These are phyloP conservation scores for Orthosia gracilis DNA, from an alignment of 2,888 invertebrate species.

Conservation along the genomic window DNA sequence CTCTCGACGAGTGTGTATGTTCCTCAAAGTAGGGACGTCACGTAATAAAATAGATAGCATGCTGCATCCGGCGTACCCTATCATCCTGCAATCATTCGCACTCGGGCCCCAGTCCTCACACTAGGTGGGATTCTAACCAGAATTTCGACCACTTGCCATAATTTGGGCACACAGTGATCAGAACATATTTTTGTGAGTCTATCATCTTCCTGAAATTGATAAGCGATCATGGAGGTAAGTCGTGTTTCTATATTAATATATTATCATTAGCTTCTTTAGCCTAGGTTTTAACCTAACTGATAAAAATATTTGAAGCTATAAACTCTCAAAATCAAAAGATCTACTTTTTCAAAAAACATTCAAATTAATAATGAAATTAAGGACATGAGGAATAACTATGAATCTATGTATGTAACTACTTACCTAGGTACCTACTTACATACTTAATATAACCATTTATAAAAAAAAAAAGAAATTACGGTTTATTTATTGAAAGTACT, in stretches of 20 bases:
- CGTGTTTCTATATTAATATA: background rate
- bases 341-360: no score
- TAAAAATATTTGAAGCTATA: no score
- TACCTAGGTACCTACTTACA: no score
- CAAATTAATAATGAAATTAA: no score
- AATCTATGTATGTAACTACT: no score
- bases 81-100: conserved; percentile 72
- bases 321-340: no score
- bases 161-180: conserved; percentile 10
- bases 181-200: background rate
- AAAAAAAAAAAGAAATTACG: no score
- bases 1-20: conserved; percentile 53
- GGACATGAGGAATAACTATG: no score
- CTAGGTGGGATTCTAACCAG: conserved; percentile 32
- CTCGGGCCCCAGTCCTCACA: conserved; percentile 43
- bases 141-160: conserved; percentile 18
- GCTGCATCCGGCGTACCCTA: conserved; percentile 69
- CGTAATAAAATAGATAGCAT: conserved; percentile 69
- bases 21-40: conserved; percentile 61
- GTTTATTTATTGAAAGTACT: no score
- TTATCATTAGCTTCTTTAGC: no score
- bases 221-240: conserved; percentile 57
- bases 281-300: no score
- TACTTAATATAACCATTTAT: no score
- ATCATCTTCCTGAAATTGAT: background rate